phyloP scores from a whole-genome alignment of 2,888 invertebrate genomes.

The Lacanobia oleracea region DNA sequence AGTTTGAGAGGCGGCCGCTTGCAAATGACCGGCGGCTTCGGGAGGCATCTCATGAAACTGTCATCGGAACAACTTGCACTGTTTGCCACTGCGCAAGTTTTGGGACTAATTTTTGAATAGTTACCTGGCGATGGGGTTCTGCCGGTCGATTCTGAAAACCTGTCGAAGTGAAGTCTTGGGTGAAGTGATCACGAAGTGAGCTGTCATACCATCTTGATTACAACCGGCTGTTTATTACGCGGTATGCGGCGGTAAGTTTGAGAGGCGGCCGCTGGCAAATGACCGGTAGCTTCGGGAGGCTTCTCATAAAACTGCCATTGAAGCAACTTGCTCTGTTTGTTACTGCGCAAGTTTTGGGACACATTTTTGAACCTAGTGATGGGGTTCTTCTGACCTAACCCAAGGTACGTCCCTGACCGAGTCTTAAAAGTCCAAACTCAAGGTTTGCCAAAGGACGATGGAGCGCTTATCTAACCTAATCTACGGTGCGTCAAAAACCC shows the following conservation, averaged over 20 bases:
- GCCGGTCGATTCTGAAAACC: no score
- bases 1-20: slow-evolving; percentile 55
- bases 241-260: slow-evolving; percentile 53
- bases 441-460: no score
- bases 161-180: no score
- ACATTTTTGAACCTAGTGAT: neutral
- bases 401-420: no score
- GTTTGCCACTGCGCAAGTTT: slow-evolving; percentile 34
- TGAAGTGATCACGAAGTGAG: no score
- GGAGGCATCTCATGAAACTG: slow-evolving; percentile 70
- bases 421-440: no score
- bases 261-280: slow-evolving; percentile 64
- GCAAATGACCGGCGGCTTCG: slow-evolving; percentile 66
- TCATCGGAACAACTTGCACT: slow-evolving; percentile 63
- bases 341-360: neutral
- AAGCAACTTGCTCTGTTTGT: neutral
- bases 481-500: no score
- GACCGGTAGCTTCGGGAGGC: slow-evolving; percentile 38
- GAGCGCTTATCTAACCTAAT: no score
- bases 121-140: slow-evolving; percentile 3
- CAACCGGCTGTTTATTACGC: slow-evolving; percentile 24
- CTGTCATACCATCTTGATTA: no score
- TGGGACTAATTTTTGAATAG: slow-evolving; percentile 54
- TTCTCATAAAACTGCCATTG: no score
- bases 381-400: no score